Conservation (phyloP, 1,140 invertebrate species). For the Brachionus sp. region DNA sequence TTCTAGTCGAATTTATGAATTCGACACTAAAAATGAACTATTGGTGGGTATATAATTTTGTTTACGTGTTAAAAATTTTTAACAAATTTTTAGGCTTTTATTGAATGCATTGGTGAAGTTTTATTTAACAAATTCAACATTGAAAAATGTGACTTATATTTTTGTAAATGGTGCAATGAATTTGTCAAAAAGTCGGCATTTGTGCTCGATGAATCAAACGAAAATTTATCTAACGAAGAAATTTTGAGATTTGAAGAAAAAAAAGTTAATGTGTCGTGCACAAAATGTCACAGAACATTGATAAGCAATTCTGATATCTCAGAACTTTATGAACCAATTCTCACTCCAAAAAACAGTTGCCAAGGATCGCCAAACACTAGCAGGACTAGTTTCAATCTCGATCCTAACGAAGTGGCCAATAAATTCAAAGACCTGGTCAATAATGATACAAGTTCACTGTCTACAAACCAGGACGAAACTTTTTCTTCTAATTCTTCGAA, state of each 20-base stretch:
- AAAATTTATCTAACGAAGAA: constrained; percentile 14
- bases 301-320: not conserved
- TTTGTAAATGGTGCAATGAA: constrained; percentile 15
- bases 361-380: not conserved
- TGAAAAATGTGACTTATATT: constrained; percentile 14
- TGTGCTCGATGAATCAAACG: not conserved
- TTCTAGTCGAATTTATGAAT: constrained; percentile 16
- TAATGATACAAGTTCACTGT: not conserved
- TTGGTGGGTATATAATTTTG: not conserved
- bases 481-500: not conserved
- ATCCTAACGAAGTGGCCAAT: not conserved
- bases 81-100: not conserved
- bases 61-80: not conserved
- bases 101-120: constrained; percentile 3
- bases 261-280: not conserved
- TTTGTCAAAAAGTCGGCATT: constrained; percentile 30
- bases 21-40: not conserved
- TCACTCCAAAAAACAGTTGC: not conserved
- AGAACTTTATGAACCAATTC: not conserved
- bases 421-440: not conserved
- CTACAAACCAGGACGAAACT: not conserved
- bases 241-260: not conserved
- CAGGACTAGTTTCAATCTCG: not conserved
- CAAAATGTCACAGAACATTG: constrained; percentile 1
- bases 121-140: constrained; percentile 19